phyloP scores from a whole-genome alignment of 2,113 vertebrate genomes.

The Holacanthus passer region DNA sequence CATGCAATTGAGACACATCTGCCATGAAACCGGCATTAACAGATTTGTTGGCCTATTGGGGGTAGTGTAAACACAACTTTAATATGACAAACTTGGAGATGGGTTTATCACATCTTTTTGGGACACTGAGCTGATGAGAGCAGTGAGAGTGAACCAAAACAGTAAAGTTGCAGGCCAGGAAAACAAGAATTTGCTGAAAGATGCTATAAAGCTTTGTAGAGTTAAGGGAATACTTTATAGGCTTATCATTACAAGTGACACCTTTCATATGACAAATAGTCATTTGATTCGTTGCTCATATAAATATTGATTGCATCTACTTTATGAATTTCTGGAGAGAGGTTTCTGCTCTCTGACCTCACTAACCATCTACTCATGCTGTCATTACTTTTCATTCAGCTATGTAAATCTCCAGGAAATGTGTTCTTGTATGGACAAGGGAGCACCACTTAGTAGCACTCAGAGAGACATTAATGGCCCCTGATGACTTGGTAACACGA shows the following conservation, averaged over 20 bases:
- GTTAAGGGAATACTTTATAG: too few relatives aligned
- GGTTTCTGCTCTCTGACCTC: slow-evolving; percentile 7
- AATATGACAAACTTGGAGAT: background rate
- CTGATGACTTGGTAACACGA: slow-evolving; percentile 14
- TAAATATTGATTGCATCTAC: background rate
- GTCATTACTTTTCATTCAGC: slow-evolving; percentile 17
- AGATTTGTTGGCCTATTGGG: background rate
- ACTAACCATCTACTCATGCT: background rate
- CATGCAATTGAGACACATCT: background rate
- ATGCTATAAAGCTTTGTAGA: background rate
- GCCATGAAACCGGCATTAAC: background rate
- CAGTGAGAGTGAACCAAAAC: background rate
- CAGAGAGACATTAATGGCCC: slow-evolving; percentile 14
- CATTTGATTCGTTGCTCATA: background rate
- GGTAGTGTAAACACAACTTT: background rate
- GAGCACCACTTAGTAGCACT: slow-evolving; percentile 16
- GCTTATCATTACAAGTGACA: background rate
- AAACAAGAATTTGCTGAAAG: background rate
- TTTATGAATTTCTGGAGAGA: background rate
- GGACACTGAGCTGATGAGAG: background rate
- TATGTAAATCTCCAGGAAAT: slow-evolving; percentile 1
- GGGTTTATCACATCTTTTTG: background rate
- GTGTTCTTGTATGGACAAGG: background rate
- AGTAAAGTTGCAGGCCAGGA: background rate
- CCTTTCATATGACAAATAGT: background rate